Conservation (phyloP, 2,113 vertebrate species). For the Indicator indicator region DNA sequence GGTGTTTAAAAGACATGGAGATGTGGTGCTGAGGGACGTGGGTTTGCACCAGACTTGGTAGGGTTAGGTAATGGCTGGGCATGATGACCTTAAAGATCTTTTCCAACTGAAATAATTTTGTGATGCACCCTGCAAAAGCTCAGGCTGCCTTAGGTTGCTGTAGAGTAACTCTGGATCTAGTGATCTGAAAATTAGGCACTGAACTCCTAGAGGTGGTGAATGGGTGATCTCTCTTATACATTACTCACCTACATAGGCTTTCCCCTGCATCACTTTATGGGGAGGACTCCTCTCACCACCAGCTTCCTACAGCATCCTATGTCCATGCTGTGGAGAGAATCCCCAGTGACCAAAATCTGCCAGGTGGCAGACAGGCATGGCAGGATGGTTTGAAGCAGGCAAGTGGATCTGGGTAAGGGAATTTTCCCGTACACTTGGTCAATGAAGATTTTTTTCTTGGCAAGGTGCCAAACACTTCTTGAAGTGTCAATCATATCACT, state of each 20-base stretch:
- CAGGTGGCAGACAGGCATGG: not conserved
- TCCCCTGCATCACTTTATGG: not conserved
- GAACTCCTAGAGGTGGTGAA: not conserved
- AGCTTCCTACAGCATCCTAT: not conserved
- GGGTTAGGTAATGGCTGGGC: too few relatives aligned
- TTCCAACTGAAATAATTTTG: too few relatives aligned
- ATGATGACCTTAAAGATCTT: too few relatives aligned
- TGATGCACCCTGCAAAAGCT: not conserved
- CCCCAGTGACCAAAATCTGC: not conserved
- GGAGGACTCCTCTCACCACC: not conserved
- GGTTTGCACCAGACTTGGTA: too few relatives aligned
- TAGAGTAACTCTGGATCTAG: not conserved
- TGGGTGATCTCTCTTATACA: not conserved
- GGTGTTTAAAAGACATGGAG: too few relatives aligned
- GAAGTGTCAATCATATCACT: slow-evolving; percentile 5
- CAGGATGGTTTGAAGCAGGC: not conserved
- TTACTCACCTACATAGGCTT: fast-evolving
- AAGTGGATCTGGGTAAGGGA: not conserved
- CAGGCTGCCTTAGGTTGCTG: not conserved
- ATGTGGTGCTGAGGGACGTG: too few relatives aligned
- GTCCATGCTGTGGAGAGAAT: not conserved
- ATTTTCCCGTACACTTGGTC: not conserved
- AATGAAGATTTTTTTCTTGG: not conserved
- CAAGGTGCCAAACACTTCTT: not conserved
- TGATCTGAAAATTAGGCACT: not conserved